Percentiles rank a stretch among this genome's conserved stretches.
phyloP scores from a whole-genome alignment of 1,140 invertebrate genomes.

The Heliconius melpomene region DNA sequence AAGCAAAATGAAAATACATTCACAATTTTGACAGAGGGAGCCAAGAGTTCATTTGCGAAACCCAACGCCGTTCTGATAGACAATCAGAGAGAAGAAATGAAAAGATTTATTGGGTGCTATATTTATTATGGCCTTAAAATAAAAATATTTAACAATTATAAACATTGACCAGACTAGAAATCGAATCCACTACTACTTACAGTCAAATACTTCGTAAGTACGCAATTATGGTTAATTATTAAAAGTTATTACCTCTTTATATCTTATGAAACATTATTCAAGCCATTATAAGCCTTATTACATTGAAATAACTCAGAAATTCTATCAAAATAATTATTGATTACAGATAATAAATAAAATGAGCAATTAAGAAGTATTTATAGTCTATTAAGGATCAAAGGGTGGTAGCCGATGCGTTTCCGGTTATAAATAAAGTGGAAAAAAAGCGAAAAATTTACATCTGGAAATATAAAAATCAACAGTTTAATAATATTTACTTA shows the following conservation, averaged over 20 bases:
- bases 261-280: background rate
- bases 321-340: slow-evolving; percentile 26
- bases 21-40: no score
- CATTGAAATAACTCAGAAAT: background rate
- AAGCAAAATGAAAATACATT: no score
- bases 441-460: background rate
- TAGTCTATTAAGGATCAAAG: slow-evolving; percentile 38
- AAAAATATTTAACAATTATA: no score
- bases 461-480: background rate
- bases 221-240: background rate
- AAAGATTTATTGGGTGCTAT: no score
- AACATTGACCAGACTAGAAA: no score
- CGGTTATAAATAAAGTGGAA: slow-evolving; percentile 15
- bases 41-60: no score
- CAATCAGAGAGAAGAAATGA: no score
- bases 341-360: slow-evolving; percentile 44
- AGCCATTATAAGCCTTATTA: background rate
- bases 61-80: no score
- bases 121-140: background rate
- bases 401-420: slow-evolving; percentile 36
- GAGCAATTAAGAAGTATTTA: slow-evolving; percentile 37
- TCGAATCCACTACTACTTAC: background rate
- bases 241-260: background rate
- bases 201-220: background rate
- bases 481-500: background rate